These are phyloP conservation scores for Temnothorax nylanderi DNA, from an alignment of 1,140 invertebrate genomes.

Conservation along the genomic window DNA sequence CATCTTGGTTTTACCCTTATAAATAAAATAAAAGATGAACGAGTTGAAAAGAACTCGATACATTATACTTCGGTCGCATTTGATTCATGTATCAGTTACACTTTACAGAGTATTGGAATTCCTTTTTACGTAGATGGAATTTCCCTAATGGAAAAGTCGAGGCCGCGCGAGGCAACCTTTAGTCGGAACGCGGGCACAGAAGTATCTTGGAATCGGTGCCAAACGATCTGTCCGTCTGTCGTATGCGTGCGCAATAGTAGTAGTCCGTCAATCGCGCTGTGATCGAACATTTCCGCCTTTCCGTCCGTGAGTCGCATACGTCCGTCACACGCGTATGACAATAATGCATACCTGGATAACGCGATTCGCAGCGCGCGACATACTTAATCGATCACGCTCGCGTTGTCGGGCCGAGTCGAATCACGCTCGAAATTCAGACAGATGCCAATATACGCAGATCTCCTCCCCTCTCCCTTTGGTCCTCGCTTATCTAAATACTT, in stretches of 20 bases:
- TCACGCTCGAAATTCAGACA: constrained; percentile 32
- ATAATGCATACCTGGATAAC: constrained; percentile 53
- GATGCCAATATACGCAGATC: background rate
- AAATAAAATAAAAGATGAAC: background rate
- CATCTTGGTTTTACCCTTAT: background rate
- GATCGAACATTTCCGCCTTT: constrained; percentile 49
- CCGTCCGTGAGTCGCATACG: constrained; percentile 31
- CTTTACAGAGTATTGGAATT: background rate
- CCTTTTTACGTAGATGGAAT: background rate
- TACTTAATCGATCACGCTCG: constrained; percentile 57
- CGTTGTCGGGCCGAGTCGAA: constrained; percentile 26
- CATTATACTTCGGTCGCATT: background rate
- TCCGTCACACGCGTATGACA: constrained; percentile 34
- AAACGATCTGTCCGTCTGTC: constrained; percentile 12
- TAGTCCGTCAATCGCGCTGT: background rate
- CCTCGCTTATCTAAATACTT: constrained; percentile 5
- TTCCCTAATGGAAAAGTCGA: constrained; percentile 2
- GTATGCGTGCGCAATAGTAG: background rate
- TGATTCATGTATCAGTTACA: background rate
- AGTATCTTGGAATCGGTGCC: constrained; percentile 38
- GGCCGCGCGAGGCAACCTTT: constrained; percentile 15
- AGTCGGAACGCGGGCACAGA: background rate
- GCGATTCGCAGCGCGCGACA: constrained; percentile 39
- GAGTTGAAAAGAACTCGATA: background rate
- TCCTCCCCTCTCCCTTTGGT: background rate